Evolutionary conservation across 2,888 invertebrate genomes (phyloP).

Genomic region (Dryococelus australis): DNA sequence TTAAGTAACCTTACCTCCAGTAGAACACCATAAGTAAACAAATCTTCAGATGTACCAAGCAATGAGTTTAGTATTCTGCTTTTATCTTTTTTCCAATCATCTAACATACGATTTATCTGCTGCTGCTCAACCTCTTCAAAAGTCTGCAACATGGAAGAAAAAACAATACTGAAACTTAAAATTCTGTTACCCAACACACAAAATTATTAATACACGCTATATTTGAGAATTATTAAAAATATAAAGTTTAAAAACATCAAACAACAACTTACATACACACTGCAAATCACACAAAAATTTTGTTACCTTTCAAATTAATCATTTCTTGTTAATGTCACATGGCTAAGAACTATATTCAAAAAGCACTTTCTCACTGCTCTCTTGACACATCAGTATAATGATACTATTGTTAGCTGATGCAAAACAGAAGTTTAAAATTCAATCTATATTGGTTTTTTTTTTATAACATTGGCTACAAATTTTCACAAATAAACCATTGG

Average conservation of each 20-base stretch:
- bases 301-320: no score
- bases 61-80: constrained; percentile 87
- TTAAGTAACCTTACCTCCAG: background rate
- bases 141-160: constrained; percentile 59
- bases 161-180: background rate
- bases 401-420: no score
- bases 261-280: background rate
- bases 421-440: no score
- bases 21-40: constrained; percentile 53
- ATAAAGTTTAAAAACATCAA: background rate
- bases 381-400: no score
- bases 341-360: no score
- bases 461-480: no score
- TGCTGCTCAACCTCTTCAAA: constrained; percentile 65
- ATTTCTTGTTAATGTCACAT: no score
- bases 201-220: background rate
- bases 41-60: constrained; percentile 85
- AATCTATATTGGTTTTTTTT: no score
- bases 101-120: constrained; percentile 78
- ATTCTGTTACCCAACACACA: background rate
- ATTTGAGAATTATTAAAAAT: no score
- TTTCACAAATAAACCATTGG: no score
- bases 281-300: background rate
- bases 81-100: constrained; percentile 93
- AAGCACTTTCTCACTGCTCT: no score